These are phyloP conservation scores for Leistus spinibarbis DNA, from an alignment of 2,888 invertebrate genomes.

Conservation along the genomic window DNA sequence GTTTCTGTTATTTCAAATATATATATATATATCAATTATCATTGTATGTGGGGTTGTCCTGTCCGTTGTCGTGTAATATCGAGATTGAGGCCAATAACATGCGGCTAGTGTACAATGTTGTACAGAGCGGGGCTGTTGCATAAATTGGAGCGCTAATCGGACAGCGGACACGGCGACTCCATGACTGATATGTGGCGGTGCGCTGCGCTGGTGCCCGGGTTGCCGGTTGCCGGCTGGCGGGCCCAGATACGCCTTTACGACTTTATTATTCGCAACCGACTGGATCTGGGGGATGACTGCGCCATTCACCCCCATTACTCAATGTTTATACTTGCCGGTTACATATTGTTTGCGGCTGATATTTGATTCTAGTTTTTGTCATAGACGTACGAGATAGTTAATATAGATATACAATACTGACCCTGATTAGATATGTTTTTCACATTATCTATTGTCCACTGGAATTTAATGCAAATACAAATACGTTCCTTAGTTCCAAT, in stretches of 20 bases:
- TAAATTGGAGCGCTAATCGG: conserved; percentile 28
- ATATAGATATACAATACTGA: neutral
- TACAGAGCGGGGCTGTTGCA: conserved; percentile 15
- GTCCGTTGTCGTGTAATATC: neutral
- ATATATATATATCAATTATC: neutral
- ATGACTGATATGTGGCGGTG: conserved; percentile 33
- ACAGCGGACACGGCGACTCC: conserved; percentile 16
- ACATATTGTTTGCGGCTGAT: neutral
- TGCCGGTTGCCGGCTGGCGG: neutral
- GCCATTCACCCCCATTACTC: neutral
- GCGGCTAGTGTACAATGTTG: neutral
- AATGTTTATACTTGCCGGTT: neutral
- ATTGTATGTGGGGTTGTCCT: neutral
- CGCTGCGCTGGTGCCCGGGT: too few relatives aligned
- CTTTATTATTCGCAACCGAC: conserved; percentile 15
- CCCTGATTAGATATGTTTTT: neutral
- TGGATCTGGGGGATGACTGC: neutral
- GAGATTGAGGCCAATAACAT: neutral
- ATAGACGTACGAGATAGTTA: neutral
- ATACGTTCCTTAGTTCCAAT: too few relatives aligned
- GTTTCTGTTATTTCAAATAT: neutral
- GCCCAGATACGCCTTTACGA: conserved; percentile 10
- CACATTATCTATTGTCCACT: neutral
- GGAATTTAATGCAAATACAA: too few relatives aligned
- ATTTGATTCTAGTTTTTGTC: conserved; percentile 1